phyloP scores from a whole-genome alignment of 2,797 vertebrate genomes.

The Danio tinwini region DNA sequence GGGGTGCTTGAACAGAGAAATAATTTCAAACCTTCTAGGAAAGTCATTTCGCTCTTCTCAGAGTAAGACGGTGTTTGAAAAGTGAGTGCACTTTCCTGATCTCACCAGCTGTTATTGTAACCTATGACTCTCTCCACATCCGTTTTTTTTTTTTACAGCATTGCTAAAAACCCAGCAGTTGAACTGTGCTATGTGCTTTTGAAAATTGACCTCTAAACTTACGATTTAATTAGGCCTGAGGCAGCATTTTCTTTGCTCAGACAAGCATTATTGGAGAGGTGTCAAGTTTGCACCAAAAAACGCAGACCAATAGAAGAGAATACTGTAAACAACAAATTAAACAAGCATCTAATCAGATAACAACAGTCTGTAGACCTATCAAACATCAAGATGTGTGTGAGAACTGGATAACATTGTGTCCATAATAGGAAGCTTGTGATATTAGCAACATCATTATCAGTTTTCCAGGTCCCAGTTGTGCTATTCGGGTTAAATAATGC shows the following conservation, averaged over 20 bases:
- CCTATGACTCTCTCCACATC: constrained; percentile 60
- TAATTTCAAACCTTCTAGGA: constrained; percentile 18
- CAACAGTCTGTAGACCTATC: background rate
- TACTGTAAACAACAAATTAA: background rate
- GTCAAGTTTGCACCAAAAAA: constrained; percentile 13
- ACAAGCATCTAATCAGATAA: constrained; percentile 7
- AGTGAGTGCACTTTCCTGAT: constrained; percentile 46
- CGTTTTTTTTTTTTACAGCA: constrained; percentile 44
- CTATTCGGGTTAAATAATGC: constrained; percentile 39
- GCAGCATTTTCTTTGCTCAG: constrained; percentile 8
- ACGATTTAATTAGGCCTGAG: constrained; percentile 9
- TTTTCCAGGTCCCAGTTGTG: constrained; percentile 40
- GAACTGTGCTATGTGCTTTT: constrained; percentile 14
- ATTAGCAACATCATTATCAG: constrained; percentile 45
- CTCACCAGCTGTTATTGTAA: constrained; percentile 60
- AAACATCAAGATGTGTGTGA: background rate
- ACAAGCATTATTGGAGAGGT: constrained; percentile 24
- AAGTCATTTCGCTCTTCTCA: constrained; percentile 15
- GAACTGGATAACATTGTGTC: background rate
- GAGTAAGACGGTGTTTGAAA: constrained; percentile 34
- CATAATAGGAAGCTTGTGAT: constrained; percentile 10
- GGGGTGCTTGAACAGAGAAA: background rate
- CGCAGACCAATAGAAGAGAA: background rate
- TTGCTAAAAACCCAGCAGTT: constrained; percentile 27
- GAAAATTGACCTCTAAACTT: constrained; percentile 31